Evolutionary conservation across 2,888 invertebrate species (phyloP).

Genomic region (Ditula angustiorana): DNA sequence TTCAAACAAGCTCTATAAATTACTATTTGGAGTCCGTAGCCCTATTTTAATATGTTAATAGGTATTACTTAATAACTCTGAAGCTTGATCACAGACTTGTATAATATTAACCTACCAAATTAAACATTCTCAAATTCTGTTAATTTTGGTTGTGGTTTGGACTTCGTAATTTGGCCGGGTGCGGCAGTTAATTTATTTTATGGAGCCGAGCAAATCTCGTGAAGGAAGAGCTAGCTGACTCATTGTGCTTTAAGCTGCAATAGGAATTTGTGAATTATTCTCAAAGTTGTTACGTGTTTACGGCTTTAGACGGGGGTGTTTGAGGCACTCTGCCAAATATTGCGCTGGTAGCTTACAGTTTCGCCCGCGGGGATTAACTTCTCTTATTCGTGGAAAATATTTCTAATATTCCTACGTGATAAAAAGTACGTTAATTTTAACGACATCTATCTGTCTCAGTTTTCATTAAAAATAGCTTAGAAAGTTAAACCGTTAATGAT

Average conservation of each 20-base stretch:
- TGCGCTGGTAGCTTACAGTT: not conserved
- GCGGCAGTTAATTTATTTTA: constrained; percentile 29
- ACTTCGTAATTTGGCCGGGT: constrained; percentile 19
- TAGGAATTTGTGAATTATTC: constrained; percentile 11
- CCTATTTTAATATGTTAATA: constrained; percentile 40
- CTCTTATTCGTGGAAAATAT: not conserved
- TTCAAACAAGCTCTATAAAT: constrained; percentile 34
- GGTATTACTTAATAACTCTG: constrained; percentile 38
- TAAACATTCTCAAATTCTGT: not conserved
- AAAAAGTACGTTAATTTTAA: too few species aligned
- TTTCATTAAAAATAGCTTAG: too few species aligned
- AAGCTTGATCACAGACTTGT: constrained; percentile 35
- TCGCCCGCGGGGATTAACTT: not conserved
- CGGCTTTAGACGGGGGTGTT: not conserved
- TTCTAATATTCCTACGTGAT: too few species aligned
- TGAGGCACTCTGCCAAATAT: constrained; percentile 5
- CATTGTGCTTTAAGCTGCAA: constrained; percentile 21
- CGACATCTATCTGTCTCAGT: too few species aligned
- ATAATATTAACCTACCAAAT: constrained; percentile 15
- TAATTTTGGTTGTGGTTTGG: not conserved
- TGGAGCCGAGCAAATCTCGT: constrained; percentile 29
- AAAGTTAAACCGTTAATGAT: too few species aligned
- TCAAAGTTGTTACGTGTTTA: not conserved
- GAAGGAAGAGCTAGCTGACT: constrained; percentile 35
- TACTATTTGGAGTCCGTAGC: constrained; percentile 34